Evolutionary conservation across 2,113 vertebrate genomes (phyloP), one percentile per base, ranked within the genome.

Genomic region (Ploceus nigricollis): DNA sequence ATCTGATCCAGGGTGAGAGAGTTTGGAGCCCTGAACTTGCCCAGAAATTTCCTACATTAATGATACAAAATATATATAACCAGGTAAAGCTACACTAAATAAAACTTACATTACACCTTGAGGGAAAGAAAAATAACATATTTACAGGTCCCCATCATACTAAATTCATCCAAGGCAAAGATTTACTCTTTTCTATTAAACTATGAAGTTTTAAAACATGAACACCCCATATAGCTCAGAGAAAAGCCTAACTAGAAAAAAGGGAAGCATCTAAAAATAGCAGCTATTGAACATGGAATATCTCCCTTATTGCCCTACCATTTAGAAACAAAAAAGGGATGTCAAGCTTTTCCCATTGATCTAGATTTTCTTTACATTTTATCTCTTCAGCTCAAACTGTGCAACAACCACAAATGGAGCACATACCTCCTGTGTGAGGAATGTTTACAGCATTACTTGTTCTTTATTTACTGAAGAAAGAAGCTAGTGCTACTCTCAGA

Each of bases 391-490:
- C 87, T 96, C 84, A 70, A 95, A 87, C 73, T 78, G 80, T 92
- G 89, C 93, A 63, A 73, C 87, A 82, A 56, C 30, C 23, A 24
- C 86, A 95, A 92, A 78, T 70, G 86, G 63, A 97, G 95, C 58
- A 64, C 66, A 50, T 91, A 92, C 68, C 85, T 93, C 76, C 56
- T 85, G 48, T 77, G 78, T 65, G 79, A 93, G 82, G 84, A 94
- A 95, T 42, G 56, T 86, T 96, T 93, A 91, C 91, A 97, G 71
- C 86, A 60, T 92, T 92, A 58, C 69, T 17, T 87, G 84, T 82
- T 90, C 94, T 94, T 96, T 89, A 72, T 96, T 93, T 76, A 73
- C 88, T 91, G 51, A 95, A 96, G 92, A 95, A 97, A 97, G 93
- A 96, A 96, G 95, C 76, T 97, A 79, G 82, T 18, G 79, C 94